Base-by-base conservation (phyloP, 2,797 vertebrate species). In the Periparus ater region DNA sequence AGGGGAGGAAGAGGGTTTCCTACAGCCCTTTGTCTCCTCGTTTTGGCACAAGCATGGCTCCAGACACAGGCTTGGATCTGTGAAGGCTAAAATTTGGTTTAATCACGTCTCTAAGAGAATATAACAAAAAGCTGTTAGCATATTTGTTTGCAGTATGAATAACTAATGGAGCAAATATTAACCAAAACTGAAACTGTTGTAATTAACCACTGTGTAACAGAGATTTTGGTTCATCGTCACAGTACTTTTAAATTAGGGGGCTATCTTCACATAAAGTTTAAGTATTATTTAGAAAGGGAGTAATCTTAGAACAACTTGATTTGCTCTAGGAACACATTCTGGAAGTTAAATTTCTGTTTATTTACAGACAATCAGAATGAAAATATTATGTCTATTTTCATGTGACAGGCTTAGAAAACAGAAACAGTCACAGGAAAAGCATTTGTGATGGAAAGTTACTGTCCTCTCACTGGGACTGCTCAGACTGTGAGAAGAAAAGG, bases 381-480 rank as follows among this genome's bases (percentile, higher is more conserved):
- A 95, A 96, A 95, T 95, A 94, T 70, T 94, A 70, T 61, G 86
- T 68, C 91, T 86, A 20, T 83, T 96, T 92, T 92, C 88, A 85
- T 67, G 77, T 70, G 68, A 19, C 67, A 76, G 42, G 48, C 80
- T 94, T 86, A 30, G 50, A 86, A 95, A 96, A 95, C 70, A 89
- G 91, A 92, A 63, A 36, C 72, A 91, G 76, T 65, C 74, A 87
- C 82, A 51, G 71, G 66, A 88, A 93, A 91, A 88, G 65, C 72
- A 92, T 85, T 91, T 86, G 72, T 93, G 74, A 86, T 84, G 71
- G 87, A 94, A 93, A 95, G 50, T 86, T 95, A 68, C 57, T 58
- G 32, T 89, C 53, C 30, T 65, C 88, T 91, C 79, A 21, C 51
- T 78, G 70, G 66, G 73, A 78, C 40, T 62, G 7, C 44, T 89